Evolutionary conservation across 1,140 invertebrate species (phyloP).

Genomic region (Leptinotarsa undecemlineata): DNA sequence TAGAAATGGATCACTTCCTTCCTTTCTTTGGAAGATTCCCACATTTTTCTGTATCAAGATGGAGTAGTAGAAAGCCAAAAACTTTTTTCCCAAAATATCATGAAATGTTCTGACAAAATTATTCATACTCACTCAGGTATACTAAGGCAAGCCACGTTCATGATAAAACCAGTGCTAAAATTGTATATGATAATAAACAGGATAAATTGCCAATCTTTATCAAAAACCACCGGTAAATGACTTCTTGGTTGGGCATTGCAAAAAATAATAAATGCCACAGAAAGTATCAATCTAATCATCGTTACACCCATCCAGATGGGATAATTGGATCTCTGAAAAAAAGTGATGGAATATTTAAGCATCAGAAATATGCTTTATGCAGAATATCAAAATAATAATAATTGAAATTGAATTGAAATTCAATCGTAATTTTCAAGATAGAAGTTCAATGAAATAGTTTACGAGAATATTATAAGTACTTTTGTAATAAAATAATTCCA

Average conservation of each 20-base stretch:
- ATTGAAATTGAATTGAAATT: too few relatives aligned
- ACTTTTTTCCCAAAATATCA: background rate
- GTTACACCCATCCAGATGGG: background rate
- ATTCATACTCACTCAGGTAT: background rate
- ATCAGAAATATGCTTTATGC: too few relatives aligned
- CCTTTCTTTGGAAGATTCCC: too few relatives aligned
- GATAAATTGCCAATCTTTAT: background rate
- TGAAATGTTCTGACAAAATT: background rate
- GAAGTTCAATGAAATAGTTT: too few relatives aligned
- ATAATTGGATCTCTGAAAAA: slow-evolving; percentile 1
- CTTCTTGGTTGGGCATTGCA: slow-evolving; percentile 10
- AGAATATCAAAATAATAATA: too few relatives aligned
- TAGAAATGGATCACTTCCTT: too few relatives aligned
- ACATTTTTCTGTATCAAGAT: too few relatives aligned
- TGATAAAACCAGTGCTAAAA: background rate
- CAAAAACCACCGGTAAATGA: background rate
- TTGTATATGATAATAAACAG: background rate
- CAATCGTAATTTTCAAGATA: too few relatives aligned
- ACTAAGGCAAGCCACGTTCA: background rate
- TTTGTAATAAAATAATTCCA: too few relatives aligned
- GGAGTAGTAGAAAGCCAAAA: too few relatives aligned
- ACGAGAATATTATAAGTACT: too few relatives aligned
- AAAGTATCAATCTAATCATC: background rate
- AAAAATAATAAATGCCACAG: background rate
- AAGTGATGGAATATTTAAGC: background rate